Percentiles rank a stretch among this genome's conserved stretches.
Evolutionary conservation across 2,888 invertebrate genomes (phyloP).

Genomic region (Amphimallon solstitiale): DNA sequence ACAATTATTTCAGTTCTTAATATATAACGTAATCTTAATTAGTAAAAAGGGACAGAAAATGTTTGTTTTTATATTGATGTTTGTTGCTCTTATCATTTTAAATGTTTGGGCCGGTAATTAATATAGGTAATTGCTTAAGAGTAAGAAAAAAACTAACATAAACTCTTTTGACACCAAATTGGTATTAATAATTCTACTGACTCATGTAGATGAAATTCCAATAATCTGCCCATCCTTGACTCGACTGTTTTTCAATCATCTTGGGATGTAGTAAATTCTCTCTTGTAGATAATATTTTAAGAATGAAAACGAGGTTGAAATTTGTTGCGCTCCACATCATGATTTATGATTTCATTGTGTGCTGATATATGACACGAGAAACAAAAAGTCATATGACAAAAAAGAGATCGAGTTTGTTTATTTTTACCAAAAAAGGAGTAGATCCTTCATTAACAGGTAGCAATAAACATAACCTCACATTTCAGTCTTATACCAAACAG

Average conservation of each 20-base stretch:
- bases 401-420: slow-evolving; percentile 28
- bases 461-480: slow-evolving; percentile 42
- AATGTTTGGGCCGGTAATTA: no score
- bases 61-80: no score
- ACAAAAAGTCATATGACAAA: neutral
- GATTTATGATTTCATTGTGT: neutral
- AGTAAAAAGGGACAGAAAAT: no score
- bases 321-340: slow-evolving; percentile 6
- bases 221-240: slow-evolving; percentile 36
- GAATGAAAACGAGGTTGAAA: slow-evolving; percentile 6
- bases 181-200: slow-evolving; percentile 27
- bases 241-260: slow-evolving; percentile 7
- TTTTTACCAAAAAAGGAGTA: slow-evolving; percentile 37
- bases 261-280: neutral
- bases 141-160: no score
- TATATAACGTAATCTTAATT: no score
- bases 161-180: neutral
- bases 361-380: neutral
- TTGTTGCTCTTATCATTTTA: no score
- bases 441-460: slow-evolving; percentile 40
- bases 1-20: no score
- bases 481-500: neutral
- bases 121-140: no score
- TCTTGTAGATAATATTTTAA: neutral
- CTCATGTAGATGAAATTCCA: slow-evolving; percentile 36